Base-by-base conservation (phyloP, 2,797 vertebrate genomes). In the Bradypus variegatus region DNA sequence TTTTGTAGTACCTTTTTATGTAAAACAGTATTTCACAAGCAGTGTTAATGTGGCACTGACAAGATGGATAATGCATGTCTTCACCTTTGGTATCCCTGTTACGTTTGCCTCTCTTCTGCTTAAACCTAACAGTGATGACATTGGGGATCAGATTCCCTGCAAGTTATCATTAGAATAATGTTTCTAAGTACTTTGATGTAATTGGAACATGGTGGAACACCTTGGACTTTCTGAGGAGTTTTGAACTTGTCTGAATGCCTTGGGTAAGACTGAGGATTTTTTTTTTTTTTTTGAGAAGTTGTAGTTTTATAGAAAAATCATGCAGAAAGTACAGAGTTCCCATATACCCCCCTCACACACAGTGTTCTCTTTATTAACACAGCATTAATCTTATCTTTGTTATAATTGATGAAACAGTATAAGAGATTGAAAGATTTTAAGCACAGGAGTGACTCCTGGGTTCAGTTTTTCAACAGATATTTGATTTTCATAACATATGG, bases 171-270 rank as follows among this genome's bases (percentile, higher is more conserved):
- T 75, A 76, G 64, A 65, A 33, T 84, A 33, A 82, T 15, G 12
- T 60, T 90, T 94, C 60, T 27, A 60, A 92, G 64, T 88, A 50
- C 15, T 89, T 64, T 27, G 8, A 18, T 64, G 3, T 82, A 70
- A 69, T 58, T 92, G n/a, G 50, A 86, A 79, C 11, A 72, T 72
- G 36, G 53, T 82, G 7, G 45, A 91, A 69, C 50, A 45, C 53
- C 89, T 90, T 72, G 67, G 27, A 58, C 88, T 92, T 15, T 80
- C 14, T 76, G 13, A 85, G 58, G 36, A 82, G 48, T 92, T 91
- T 75, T 94, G 48, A 95, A 50, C 33, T 86, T 31, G 5, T 67
- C 76, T 92, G 33, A 53, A 82, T 75, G 79, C 41, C 65, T 0
- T 70, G 60, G 33, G 58, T 58, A 23, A 58, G 58, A 58, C 58